Evolutionary conservation across 1,140 invertebrate species (phyloP).

Genomic region (Neodiprion virginianus): DNA sequence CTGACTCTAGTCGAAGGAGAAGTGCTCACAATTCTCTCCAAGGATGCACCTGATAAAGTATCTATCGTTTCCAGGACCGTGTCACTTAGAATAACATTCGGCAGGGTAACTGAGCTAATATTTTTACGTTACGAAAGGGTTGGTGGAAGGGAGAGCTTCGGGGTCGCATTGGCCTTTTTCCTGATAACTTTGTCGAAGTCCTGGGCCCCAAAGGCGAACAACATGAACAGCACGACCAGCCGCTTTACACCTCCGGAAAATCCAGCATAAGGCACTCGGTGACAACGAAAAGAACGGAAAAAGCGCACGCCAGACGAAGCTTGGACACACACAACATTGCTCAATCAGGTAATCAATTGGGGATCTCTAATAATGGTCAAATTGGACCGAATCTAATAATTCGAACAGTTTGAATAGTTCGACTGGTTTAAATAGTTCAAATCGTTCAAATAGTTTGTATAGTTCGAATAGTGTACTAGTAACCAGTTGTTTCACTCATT

Average conservation of each 20-base stretch:
- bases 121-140: constrained; percentile 57
- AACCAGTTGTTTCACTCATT: too few relatives aligned
- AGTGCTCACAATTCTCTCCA: constrained; percentile 84
- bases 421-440: too few relatives aligned
- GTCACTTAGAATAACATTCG: constrained; percentile 51
- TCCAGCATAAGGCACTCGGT: constrained; percentile 36
- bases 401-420: too few relatives aligned
- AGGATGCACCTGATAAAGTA: constrained; percentile 85
- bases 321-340: constrained; percentile 39
- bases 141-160: constrained; percentile 97
- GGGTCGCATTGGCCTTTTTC: constrained; percentile 91
- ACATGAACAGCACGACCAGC: constrained; percentile 41
- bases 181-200: constrained; percentile 94
- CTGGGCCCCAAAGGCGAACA: constrained; percentile 50
- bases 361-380: constrained; percentile 13
- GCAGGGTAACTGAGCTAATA: not conserved
- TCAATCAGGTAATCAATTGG: constrained; percentile 31
- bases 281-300: constrained; percentile 46
- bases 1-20: constrained; percentile 89
- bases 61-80: constrained; percentile 5
- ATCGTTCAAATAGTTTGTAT: too few relatives aligned
- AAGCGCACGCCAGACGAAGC: constrained; percentile 48
- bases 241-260: constrained; percentile 28
- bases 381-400: not conserved
- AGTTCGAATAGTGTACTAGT: too few relatives aligned